Conservation (phyloP, 2,888 invertebrate genomes). For the Heliconius charithonia region DNA sequence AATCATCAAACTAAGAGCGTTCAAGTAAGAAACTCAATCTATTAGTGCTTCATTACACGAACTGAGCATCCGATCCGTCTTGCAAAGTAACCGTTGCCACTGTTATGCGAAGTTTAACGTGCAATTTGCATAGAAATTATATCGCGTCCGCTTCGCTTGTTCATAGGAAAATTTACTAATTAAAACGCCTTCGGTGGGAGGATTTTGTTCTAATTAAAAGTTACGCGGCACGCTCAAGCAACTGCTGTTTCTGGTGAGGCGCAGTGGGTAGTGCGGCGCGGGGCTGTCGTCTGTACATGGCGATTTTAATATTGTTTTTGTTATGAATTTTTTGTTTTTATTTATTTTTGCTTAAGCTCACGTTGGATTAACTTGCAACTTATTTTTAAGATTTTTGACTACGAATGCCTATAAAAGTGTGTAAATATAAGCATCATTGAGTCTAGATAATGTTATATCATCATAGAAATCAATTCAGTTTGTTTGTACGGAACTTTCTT, state of each 20-base stretch:
- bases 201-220: constrained; percentile 83
- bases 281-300: constrained; percentile 3
- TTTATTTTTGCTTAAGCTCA: neutral
- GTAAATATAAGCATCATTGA: too few species aligned
- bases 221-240: constrained; percentile 59
- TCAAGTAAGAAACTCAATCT: constrained; percentile 21
- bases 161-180: constrained; percentile 82
- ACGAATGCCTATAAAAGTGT: neutral
- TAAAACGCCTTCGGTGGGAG: constrained; percentile 79
- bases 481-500: constrained; percentile 49
- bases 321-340: neutral
- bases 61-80: constrained; percentile 52
- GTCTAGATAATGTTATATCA: constrained; percentile 16
- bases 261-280: constrained; percentile 40
- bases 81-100: constrained; percentile 56
- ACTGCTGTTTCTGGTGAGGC: constrained; percentile 25
- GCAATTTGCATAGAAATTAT: constrained; percentile 83
- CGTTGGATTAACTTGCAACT: neutral
- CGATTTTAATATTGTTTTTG: neutral
- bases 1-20: neutral
- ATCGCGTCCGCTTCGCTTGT: constrained; percentile 73
- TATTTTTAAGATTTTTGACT: neutral
- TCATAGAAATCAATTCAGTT: constrained; percentile 25
- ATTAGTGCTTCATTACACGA: constrained; percentile 45
- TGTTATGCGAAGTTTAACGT: constrained; percentile 79